These are phyloP conservation scores for Micrasema longulum DNA, from an alignment of 1,140 invertebrate species.

Conservation along the genomic window DNA sequence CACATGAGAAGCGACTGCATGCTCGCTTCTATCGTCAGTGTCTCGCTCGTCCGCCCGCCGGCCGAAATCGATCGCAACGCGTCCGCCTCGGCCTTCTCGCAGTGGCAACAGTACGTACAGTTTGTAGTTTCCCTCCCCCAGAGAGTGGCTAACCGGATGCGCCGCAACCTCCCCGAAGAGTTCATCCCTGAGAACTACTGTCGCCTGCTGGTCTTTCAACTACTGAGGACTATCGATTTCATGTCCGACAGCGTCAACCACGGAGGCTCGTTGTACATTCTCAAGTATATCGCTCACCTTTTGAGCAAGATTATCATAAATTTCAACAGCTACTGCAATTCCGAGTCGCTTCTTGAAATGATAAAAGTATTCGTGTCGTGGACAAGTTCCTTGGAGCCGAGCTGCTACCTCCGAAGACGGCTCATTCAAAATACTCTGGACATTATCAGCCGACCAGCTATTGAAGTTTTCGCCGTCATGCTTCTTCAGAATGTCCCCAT, in stretches of 20 bases:
- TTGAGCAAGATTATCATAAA: slow-evolving; percentile 73
- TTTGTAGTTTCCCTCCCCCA: slow-evolving; percentile 74
- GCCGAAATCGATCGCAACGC: slow-evolving; percentile 55
- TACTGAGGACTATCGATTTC: slow-evolving; percentile 71
- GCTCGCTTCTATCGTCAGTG: slow-evolving; percentile 64
- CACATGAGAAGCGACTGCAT: slow-evolving; percentile 71
- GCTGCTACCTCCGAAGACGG: slow-evolving; percentile 45
- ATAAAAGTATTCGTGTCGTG: slow-evolving; percentile 61
- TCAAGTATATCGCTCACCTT: slow-evolving; percentile 67
- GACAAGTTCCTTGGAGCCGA: slow-evolving; percentile 45
- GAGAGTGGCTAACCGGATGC: slow-evolving; percentile 74
- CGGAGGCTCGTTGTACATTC: slow-evolving; percentile 61
- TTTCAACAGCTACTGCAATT: slow-evolving; percentile 64
- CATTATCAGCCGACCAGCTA: slow-evolving; percentile 61
- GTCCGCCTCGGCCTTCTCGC: slow-evolving; percentile 44
- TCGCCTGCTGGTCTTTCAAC: slow-evolving; percentile 71
- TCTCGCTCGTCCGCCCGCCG: slow-evolving; percentile 53
- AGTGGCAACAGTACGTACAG: slow-evolving; percentile 72
- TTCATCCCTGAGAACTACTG: slow-evolving; percentile 72
- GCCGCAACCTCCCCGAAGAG: slow-evolving; percentile 68
- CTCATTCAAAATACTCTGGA: slow-evolving; percentile 61
- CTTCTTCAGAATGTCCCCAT: slow-evolving; percentile 61
- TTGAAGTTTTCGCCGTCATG: slow-evolving; percentile 63
- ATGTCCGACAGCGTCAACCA: slow-evolving; percentile 64
- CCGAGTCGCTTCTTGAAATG: slow-evolving; percentile 62